Evolutionary conservation across 1,140 invertebrate genomes (phyloP).

Genomic region (Papilio machaon): DNA sequence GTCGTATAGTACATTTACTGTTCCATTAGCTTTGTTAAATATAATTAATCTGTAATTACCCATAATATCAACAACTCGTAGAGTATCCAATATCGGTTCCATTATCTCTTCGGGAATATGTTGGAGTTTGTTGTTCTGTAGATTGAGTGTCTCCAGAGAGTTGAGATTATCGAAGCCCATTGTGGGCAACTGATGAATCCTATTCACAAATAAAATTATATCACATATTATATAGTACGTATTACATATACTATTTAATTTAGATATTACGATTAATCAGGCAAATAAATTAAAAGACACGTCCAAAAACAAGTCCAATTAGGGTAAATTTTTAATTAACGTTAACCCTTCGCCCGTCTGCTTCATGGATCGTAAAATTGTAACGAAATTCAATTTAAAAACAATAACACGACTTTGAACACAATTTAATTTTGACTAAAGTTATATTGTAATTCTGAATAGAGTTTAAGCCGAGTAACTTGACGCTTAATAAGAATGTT

Average conservation of each 20-base stretch:
- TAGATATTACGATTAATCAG: not conserved
- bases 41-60: conserved; percentile 83
- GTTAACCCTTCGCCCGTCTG: not conserved
- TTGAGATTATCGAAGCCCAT: conserved; percentile 93
- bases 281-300: not conserved
- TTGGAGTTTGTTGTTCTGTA: conserved; percentile 93
- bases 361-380: not conserved
- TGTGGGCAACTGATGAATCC: conserved; percentile 89
- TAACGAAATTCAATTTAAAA: not conserved
- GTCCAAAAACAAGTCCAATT: not conserved
- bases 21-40: no score
- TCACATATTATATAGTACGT: not conserved
- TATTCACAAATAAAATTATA: conserved; percentile 72
- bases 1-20: no score
- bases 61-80: conserved; percentile 92
- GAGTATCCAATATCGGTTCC: conserved; percentile 92
- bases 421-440: not conserved
- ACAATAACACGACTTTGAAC: not conserved
- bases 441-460: no score
- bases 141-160: conserved; percentile 92
- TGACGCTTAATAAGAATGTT: no score
- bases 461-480: no score
- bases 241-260: no score
- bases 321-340: not conserved
- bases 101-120: conserved; percentile 93